A percentile compares a stretch with the other conserved stretches of the same genome.
Conservation (phyloP, 2,888 invertebrate species). For the Drosophila melanosoma region DNA sequence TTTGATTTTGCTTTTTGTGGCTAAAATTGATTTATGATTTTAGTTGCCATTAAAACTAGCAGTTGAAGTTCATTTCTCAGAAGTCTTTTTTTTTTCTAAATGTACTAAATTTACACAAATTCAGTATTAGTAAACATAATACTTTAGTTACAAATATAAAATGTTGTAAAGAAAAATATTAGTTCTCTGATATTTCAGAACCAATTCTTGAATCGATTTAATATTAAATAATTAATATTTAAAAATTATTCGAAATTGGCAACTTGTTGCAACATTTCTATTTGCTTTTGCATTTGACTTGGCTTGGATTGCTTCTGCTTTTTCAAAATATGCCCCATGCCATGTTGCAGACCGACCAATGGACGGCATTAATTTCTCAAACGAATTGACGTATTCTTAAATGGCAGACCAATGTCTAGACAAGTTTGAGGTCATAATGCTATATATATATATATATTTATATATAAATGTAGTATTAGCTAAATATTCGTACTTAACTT, state of each 20-base stretch:
- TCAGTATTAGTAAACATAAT: background rate
- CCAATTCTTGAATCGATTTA: background rate
- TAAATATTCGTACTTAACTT: background rate
- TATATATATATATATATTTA: conserved; percentile 14
- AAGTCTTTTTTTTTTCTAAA: conserved; percentile 17
- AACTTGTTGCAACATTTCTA: conserved; percentile 20
- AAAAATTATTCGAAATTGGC: conserved; percentile 20
- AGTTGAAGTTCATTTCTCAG: conserved; percentile 22
- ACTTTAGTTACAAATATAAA: background rate
- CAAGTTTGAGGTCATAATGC: conserved; percentile 74
- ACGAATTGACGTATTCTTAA: conserved; percentile 62
- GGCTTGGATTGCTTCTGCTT: conserved; percentile 2
- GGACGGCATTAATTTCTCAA: conserved; percentile 42
- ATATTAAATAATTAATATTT: background rate
- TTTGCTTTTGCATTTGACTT: conserved; percentile 15
- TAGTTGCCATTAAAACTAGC: background rate
- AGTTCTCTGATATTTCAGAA: background rate
- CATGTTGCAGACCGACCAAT: conserved; percentile 51
- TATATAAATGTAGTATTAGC: background rate
- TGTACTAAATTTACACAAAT: background rate
- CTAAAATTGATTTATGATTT: conserved; percentile 10
- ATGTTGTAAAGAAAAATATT: background rate
- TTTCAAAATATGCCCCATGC: conserved; percentile 42
- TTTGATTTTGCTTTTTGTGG: conserved; percentile 23
- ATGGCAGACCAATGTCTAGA: conserved; percentile 75